A percentile compares a stretch with the other conserved stretches of the same genome.
Evolutionary conservation across 1,140 invertebrate genomes (phyloP).

Genomic region (Papilio dardanus): DNA sequence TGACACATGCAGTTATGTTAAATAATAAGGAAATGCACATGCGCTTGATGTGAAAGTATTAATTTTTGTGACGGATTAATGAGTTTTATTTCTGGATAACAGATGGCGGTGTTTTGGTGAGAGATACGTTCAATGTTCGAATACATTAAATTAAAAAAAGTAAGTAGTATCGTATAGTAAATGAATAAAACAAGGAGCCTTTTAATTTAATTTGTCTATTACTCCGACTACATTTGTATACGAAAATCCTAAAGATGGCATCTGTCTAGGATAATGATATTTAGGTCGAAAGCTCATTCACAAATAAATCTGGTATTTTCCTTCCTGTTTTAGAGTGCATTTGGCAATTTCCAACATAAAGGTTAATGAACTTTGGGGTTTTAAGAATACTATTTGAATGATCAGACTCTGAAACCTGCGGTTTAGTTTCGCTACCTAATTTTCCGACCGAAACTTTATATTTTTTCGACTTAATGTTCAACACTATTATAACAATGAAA

Average conservation of each 20-base stretch:
- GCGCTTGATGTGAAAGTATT: slow-evolving; percentile 30
- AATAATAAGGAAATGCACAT: slow-evolving; percentile 36
- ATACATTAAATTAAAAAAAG: not conserved
- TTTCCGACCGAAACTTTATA: not conserved
- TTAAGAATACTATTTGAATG: not conserved
- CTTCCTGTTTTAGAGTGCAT: not conserved
- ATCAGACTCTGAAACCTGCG: not conserved
- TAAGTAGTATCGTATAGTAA: not conserved
- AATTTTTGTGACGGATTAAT: slow-evolving; percentile 34
- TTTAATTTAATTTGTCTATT: too few relatives aligned
- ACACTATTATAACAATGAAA: too few relatives aligned
- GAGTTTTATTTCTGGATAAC: slow-evolving; percentile 35
- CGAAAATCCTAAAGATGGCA: too few relatives aligned
- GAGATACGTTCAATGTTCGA: slow-evolving; percentile 6
- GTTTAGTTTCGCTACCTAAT: not conserved
- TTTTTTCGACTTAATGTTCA: too few relatives aligned
- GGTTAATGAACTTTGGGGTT: not conserved
- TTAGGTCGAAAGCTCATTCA: not conserved
- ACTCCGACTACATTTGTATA: too few relatives aligned
- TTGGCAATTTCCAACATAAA: not conserved
- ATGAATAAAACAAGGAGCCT: too few relatives aligned
- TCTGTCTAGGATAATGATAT: too few relatives aligned
- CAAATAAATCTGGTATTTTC: not conserved
- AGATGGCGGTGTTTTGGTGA: slow-evolving; percentile 26
- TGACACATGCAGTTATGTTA: slow-evolving; percentile 25